A percentile compares a stretch with the other conserved stretches of the same genome.
Conservation (phyloP, 2,888 invertebrate species). For the Microctonus brassicae region DNA sequence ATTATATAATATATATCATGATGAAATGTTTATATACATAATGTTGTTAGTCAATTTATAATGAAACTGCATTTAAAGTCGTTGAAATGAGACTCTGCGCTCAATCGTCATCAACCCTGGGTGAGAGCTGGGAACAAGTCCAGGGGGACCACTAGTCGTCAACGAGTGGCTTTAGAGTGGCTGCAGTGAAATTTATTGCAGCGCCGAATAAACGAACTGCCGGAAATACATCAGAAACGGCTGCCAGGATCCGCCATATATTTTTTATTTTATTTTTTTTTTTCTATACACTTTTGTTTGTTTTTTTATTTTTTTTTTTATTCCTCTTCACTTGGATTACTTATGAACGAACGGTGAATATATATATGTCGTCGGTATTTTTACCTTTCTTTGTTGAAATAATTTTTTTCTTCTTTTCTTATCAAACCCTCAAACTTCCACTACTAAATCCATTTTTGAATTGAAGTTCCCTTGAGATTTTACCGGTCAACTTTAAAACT, state of each 20-base stretch:
- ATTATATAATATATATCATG: too few relatives aligned
- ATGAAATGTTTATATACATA: too few relatives aligned
- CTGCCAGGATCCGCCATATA: conserved; percentile 17
- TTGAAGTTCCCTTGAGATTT: not conserved
- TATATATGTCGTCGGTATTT: too few relatives aligned
- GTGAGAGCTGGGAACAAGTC: conserved; percentile 6
- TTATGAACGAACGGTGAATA: too few relatives aligned
- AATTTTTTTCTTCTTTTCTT: conserved; percentile 5
- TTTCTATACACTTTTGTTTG: not conserved
- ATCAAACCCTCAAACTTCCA: too few relatives aligned
- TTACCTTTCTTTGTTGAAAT: too few relatives aligned
- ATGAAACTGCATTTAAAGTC: conserved; percentile 7
- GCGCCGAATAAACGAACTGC: conserved; percentile 20
- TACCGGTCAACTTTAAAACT: too few relatives aligned
- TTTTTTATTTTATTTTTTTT: conserved; percentile 2
- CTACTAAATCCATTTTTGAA: too few relatives aligned
- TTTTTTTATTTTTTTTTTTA: conserved; percentile 2
- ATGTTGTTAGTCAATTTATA: too few relatives aligned
- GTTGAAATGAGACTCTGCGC: conserved; percentile 9
- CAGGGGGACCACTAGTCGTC: conserved; percentile 3
- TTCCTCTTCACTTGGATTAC: too few relatives aligned
- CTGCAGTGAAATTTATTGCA: conserved; percentile 24
- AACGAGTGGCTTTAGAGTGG: conserved; percentile 5
- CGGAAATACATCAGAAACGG: conserved; percentile 29
- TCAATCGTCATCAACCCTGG: conserved; percentile 9